phyloP scores from a whole-genome alignment of 2,113 vertebrate genomes.

The Glaucomys volans region DNA sequence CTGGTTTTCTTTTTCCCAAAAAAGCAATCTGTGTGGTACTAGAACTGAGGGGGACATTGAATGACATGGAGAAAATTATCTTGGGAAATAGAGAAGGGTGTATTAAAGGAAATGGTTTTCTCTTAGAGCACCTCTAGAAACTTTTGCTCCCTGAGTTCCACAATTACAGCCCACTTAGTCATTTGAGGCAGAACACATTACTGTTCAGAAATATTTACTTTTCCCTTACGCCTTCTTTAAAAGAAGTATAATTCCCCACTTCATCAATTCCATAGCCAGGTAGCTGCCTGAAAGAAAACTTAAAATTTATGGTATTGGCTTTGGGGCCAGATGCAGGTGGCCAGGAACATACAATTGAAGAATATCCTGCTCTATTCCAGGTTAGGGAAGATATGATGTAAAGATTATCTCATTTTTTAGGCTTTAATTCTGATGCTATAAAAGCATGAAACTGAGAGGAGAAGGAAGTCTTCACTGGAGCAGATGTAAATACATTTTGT shows the following conservation, averaged over 20 bases:
- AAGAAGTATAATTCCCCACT: neutral
- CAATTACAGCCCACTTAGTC: neutral
- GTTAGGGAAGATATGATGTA: neutral
- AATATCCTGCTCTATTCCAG: neutral
- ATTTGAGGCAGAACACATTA: neutral
- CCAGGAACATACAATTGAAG: neutral
- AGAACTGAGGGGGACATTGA: neutral
- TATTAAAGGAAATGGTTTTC: neutral
- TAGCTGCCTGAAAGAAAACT: neutral
- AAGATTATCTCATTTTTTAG: neutral
- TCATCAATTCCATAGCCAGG: neutral
- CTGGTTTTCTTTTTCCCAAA: neutral
- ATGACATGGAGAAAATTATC: neutral
- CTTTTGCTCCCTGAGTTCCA: accelerated
- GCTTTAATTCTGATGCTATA: neutral
- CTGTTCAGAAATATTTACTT: neutral
- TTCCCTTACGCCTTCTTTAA: neutral
- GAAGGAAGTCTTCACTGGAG: neutral
- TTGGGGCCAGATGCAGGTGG: neutral
- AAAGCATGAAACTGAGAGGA: neutral
- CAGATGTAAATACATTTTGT: neutral
- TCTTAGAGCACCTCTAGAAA: neutral
- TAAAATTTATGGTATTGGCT: neutral
- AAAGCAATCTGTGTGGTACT: neutral
- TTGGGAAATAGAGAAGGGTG: neutral